These are phyloP conservation scores for Steinernema scapterisci DNA, from an alignment of 2,888 invertebrate genomes.

Conservation along the genomic window DNA sequence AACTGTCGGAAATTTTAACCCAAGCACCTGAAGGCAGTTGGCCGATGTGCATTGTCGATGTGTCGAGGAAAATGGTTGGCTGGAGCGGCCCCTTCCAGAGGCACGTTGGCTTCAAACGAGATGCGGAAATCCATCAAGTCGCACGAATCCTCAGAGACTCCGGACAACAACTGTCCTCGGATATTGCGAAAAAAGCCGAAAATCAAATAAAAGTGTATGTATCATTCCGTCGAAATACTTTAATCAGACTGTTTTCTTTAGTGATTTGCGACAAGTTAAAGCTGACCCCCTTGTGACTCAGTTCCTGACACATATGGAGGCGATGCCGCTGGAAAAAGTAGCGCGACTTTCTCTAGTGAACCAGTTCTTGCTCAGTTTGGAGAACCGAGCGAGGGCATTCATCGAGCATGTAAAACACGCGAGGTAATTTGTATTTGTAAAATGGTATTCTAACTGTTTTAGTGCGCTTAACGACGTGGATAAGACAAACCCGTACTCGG, in stretches of 20 bases:
- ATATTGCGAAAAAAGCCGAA: constrained; percentile 11
- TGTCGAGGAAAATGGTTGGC: constrained; percentile 56
- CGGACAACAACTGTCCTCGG: constrained; percentile 4
- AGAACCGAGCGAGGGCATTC: constrained; percentile 55
- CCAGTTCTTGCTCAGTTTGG: constrained; percentile 57
- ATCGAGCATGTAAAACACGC: constrained; percentile 51
- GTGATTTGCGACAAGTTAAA: constrained; percentile 39
- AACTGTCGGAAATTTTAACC: constrained; percentile 41
- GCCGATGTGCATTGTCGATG: constrained; percentile 61
- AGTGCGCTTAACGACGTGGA: constrained; percentile 38
- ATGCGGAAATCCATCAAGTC: constrained; percentile 3
- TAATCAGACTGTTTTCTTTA: background rate
- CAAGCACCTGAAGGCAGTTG: constrained; percentile 48
- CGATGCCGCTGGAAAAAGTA: constrained; percentile 53
- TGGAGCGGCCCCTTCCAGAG: constrained; percentile 51
- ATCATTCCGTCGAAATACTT: constrained; percentile 23
- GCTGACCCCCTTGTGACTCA: constrained; percentile 44
- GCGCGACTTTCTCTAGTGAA: constrained; percentile 53
- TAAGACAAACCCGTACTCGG: constrained; percentile 32
- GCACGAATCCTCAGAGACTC: constrained; percentile 34
- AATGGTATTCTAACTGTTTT: background rate
- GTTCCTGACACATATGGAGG: constrained; percentile 51
- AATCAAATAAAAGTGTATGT: constrained; percentile 34
- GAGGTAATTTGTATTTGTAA: constrained; percentile 35
- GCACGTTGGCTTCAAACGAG: constrained; percentile 41